Evolutionary conservation across 1,140 invertebrate genomes (phyloP).

Genomic region (Drosophila kepulauana): DNA sequence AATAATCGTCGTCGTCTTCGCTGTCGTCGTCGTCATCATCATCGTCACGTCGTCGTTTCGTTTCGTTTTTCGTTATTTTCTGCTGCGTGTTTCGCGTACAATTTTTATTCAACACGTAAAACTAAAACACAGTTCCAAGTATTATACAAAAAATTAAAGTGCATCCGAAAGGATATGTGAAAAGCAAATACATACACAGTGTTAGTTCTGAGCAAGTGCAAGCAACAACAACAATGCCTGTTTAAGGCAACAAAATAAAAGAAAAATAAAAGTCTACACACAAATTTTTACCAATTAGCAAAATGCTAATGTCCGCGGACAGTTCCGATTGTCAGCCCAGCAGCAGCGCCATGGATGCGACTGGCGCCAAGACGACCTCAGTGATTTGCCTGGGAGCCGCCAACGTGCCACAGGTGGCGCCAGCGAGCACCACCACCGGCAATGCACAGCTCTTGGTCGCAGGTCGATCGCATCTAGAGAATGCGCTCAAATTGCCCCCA

Average conservation of each 20-base stretch:
- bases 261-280: too few relatives aligned
- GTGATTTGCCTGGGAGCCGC: constrained; percentile 61
- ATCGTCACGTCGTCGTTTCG: constrained; percentile 25
- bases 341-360: constrained; percentile 54
- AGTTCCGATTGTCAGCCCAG: constrained; percentile 78
- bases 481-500: constrained; percentile 76
- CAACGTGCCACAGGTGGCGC: constrained; percentile 26
- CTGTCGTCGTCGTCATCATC: constrained; percentile 50
- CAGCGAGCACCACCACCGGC: constrained; percentile 42
- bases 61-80: constrained; percentile 35
- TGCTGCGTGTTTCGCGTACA: constrained; percentile 22
- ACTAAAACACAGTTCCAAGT: too few relatives aligned
- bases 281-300: constrained; percentile 25
- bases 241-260: constrained; percentile 22
- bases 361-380: constrained; percentile 70
- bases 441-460: constrained; percentile 48
- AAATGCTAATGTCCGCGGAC: constrained; percentile 85
- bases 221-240: constrained; percentile 42
- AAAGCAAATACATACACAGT: constrained; percentile 24
- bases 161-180: constrained; percentile 30
- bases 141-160: too few relatives aligned
- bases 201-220: constrained; percentile 20
- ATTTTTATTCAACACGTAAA: not conserved
- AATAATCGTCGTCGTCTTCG: constrained; percentile 10
- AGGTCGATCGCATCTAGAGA: constrained; percentile 78